Conservation (phyloP, 2,797 vertebrate genomes). For the Sarcoramphus papa region DNA sequence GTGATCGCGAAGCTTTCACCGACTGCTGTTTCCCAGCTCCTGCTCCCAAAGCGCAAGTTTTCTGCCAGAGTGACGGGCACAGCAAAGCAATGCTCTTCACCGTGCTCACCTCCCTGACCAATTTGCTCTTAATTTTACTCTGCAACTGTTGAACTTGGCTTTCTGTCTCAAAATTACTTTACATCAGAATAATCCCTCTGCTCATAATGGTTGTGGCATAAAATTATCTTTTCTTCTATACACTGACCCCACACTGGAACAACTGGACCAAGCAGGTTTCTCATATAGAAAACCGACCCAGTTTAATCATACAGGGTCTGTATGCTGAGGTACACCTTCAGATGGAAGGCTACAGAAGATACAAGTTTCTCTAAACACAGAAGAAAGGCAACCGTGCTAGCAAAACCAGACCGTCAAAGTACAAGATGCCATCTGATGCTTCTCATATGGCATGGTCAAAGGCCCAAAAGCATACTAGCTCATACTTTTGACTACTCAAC, state of each 20-base stretch:
- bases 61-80: background rate
- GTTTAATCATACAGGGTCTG: background rate
- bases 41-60: rapidly evolving
- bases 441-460: background rate
- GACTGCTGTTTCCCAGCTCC: background rate
- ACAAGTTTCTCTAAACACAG: background rate
- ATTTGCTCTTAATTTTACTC: background rate
- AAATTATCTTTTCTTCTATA: background rate
- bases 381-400: background rate
- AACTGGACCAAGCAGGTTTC: background rate
- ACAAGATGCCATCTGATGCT: background rate
- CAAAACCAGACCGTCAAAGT: background rate
- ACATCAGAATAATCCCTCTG: background rate
- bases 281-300: background rate
- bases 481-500: background rate
- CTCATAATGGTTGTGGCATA: background rate
- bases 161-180: background rate
- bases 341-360: background rate
- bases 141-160: background rate
- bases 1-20: background rate
- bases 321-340: background rate
- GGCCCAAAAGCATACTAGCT: background rate
- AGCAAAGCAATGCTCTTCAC: background rate
- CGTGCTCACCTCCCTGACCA: rapidly evolving
- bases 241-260: background rate